Percentiles rank a stretch among this genome's conserved stretches.
Conservation (phyloP, 2,113 vertebrate genomes). For the Edolisoma coerulescens region DNA sequence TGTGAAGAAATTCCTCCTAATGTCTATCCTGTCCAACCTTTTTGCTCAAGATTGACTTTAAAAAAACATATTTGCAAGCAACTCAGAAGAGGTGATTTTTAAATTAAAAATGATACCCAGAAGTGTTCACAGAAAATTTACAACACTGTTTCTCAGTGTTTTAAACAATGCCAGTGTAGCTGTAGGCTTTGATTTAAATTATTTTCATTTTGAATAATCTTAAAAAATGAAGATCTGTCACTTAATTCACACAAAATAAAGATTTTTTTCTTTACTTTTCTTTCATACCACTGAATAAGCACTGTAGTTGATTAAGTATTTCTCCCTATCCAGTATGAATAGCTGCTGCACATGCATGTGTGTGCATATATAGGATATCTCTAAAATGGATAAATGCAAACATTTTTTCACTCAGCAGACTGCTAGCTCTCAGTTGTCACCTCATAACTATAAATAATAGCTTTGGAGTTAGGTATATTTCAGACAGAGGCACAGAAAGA, state of each 20-base stretch:
- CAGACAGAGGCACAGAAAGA: constrained; percentile 52
- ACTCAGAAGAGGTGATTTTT: neutral
- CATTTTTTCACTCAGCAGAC: constrained; percentile 64
- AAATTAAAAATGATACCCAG: neutral
- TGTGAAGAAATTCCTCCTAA: neutral
- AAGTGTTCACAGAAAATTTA: neutral
- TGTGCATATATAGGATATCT: constrained; percentile 1
- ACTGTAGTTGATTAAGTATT: constrained; percentile 38
- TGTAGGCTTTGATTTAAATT: neutral
- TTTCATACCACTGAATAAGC: neutral
- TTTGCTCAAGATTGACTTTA: neutral
- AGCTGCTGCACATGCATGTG: neutral
- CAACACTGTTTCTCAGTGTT: neutral
- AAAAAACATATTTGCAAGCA: neutral
- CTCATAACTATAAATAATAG: constrained; percentile 70
- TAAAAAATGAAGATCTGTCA: neutral
- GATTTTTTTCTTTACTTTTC: neutral
- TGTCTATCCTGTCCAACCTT: neutral
- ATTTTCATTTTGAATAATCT: neutral
- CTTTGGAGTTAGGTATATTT: constrained; percentile 45
- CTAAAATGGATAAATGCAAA: constrained; percentile 49
- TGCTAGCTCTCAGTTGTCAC: constrained; percentile 70
- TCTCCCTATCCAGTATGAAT: constrained; percentile 4
- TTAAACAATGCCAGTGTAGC: neutral
- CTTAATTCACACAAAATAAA: neutral